Evolutionary conservation across 2,113 vertebrate genomes (phyloP).

Genomic region (Eubucco bourcierii): DNA sequence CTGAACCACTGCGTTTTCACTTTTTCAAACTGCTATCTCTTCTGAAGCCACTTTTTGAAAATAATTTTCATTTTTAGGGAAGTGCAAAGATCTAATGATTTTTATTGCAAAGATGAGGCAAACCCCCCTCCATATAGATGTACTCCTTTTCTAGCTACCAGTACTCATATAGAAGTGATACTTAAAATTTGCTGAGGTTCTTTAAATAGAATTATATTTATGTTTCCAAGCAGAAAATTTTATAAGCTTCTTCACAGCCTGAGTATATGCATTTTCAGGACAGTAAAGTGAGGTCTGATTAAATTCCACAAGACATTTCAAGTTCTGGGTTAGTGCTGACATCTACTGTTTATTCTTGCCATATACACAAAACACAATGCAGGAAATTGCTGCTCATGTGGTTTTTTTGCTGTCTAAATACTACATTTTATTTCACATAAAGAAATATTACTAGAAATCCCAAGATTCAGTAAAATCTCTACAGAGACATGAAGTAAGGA

Average conservation of each 20-base stretch:
- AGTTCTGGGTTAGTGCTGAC: conserved; percentile 60
- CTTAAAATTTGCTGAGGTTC: neutral
- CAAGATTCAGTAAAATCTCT: neutral
- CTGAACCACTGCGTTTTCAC: neutral
- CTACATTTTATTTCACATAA: neutral
- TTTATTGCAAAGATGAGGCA: neutral
- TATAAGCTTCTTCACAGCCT: neutral
- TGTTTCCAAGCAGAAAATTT: neutral
- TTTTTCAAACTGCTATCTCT: neutral
- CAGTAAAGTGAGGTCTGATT: neutral
- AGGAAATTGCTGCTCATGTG: neutral
- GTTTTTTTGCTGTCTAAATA: neutral
- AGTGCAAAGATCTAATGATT: neutral
- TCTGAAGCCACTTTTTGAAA: neutral
- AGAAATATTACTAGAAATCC: neutral
- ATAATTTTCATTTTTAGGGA: neutral
- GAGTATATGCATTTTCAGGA: neutral
- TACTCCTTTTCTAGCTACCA: neutral
- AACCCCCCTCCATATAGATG: neutral
- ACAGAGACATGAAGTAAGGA: neutral
- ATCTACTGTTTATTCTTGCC: conserved; percentile 51
- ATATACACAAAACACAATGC: neutral
- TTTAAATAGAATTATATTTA: neutral
- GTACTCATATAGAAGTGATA: neutral
- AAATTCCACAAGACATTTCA: neutral